Conservation (phyloP, 2,888 invertebrate genomes). For the Eumacrocentrus americanus region DNA sequence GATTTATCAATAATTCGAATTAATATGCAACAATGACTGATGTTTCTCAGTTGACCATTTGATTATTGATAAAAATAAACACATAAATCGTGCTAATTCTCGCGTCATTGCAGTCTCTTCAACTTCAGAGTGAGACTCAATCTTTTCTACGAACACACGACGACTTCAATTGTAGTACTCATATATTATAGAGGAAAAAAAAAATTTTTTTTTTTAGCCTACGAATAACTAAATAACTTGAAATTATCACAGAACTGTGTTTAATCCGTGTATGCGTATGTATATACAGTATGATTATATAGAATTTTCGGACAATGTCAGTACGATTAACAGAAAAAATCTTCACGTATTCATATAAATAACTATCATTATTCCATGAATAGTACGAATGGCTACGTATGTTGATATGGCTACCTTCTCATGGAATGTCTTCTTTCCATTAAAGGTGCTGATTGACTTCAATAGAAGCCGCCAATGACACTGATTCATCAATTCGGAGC, state of each 20-base stretch:
- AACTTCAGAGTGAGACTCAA: not conserved
- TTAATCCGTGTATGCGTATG: not conserved
- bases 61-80: not conserved
- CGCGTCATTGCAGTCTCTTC: constrained; percentile 17
- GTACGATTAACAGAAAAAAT: constrained; percentile 1
- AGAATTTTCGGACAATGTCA: constrained; percentile 12
- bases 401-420: constrained; percentile 30
- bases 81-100: constrained; percentile 4
- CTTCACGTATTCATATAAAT: constrained; percentile 22
- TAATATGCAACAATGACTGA: constrained; percentile 2
- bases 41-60: not conserved
- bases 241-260: constrained; percentile 6
- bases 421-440: constrained; percentile 14
- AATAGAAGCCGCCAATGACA: constrained; percentile 13
- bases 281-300: not conserved
- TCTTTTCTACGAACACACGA: constrained; percentile 6
- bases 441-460: constrained; percentile 1
- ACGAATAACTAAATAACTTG: not conserved
- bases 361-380: constrained; percentile 35
- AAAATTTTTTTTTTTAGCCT: not conserved
- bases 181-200: not conserved
- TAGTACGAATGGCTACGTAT: constrained; percentile 33
- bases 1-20: constrained; percentile 7
- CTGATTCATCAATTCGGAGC: constrained; percentile 11
- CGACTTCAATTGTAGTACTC: not conserved